phyloP scores from a whole-genome alignment of 2,113 vertebrate genomes.

The Corythornis vintsioides region DNA sequence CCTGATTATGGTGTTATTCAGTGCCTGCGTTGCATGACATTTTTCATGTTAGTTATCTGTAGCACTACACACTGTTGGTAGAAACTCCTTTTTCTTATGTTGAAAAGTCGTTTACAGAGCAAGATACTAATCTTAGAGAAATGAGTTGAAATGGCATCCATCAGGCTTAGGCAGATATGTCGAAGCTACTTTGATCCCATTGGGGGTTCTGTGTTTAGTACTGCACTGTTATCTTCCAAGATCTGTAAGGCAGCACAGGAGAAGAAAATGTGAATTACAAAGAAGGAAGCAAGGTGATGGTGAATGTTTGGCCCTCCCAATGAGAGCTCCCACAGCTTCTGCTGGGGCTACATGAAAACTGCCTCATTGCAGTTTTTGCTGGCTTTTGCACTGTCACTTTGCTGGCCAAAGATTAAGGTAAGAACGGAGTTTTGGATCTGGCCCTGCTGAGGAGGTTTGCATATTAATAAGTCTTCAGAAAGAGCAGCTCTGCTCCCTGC shows the following conservation, averaged over 20 bases:
- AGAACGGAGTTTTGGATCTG: not conserved
- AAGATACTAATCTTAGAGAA: not conserved
- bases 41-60: constrained; percentile 52
- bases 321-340: rapidly evolving
- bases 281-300: not conserved
- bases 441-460: not conserved
- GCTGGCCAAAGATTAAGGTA: not conserved
- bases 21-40: not conserved
- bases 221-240: not conserved
- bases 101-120: constrained; percentile 1
- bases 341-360: rapidly evolving
- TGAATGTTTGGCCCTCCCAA: rapidly evolving
- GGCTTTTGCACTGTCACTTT: not conserved
- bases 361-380: not conserved
- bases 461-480: not conserved
- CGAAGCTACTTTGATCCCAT: not conserved
- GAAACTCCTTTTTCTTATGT: not conserved
- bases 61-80: not conserved
- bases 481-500: not conserved
- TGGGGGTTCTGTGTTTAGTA: not conserved
- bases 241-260: not conserved
- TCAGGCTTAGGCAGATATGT: not conserved
- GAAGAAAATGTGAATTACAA: not conserved
- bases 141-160: not conserved
- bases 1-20: constrained; percentile 56